phyloP scores from a whole-genome alignment of 2,797 vertebrate species.

The Molossus alvarezi region DNA sequence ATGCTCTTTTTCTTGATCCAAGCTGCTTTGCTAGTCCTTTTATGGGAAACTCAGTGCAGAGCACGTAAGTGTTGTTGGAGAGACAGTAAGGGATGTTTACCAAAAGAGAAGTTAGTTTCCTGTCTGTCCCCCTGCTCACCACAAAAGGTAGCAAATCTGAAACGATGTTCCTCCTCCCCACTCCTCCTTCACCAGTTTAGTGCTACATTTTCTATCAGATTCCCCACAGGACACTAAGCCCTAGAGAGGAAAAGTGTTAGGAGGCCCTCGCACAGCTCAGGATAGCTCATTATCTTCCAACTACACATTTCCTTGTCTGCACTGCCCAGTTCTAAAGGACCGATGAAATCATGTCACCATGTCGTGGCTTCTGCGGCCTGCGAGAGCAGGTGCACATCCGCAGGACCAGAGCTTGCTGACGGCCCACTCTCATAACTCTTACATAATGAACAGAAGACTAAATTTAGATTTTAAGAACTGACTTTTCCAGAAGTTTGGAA shows the following conservation, averaged over 20 bases:
- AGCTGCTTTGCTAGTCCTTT: not conserved
- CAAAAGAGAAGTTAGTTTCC: not conserved
- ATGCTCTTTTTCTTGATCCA: not conserved
- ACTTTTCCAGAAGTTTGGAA: constrained; percentile 55
- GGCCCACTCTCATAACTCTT: not conserved
- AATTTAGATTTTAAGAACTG: constrained; percentile 70
- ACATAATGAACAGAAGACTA: constrained; percentile 14
- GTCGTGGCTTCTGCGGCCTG: not conserved
- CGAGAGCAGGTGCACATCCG: constrained; percentile 22
- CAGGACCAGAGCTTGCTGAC: constrained; percentile 12
- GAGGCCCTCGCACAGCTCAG: not conserved
- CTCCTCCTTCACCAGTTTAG: not conserved
- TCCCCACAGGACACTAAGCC: not conserved
- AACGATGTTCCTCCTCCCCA: not conserved
- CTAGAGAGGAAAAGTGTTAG: not conserved
- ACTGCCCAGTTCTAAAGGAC: not conserved
- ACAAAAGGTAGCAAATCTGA: not conserved
- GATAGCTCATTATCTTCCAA: not conserved
- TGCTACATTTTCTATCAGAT: not conserved
- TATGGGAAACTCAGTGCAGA: not conserved
- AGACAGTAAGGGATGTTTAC: not conserved
- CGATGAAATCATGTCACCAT: not conserved
- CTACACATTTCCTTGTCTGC: not conserved
- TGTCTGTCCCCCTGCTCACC: not conserved
- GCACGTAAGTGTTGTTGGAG: not conserved